Base-by-base conservation (phyloP, 2,888 invertebrate genomes). In the Phalera bucephala region DNA sequence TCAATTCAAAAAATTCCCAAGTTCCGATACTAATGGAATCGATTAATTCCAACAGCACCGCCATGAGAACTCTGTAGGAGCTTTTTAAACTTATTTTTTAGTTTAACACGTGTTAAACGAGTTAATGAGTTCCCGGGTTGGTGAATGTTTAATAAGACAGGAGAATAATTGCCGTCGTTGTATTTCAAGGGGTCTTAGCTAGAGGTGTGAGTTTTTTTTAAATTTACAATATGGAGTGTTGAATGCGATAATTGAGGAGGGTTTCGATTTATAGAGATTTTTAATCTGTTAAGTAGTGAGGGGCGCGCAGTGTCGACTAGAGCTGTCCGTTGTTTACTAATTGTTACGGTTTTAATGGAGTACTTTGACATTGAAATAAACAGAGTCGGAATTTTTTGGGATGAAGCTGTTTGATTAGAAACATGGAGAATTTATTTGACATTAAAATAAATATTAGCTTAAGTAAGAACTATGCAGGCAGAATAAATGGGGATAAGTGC, bases 31-130 rank as follows among this genome's bases (percentile, higher is more conserved):
- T 69, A 75, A 73, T 73, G 67, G 55, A 42, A 45, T 54, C 74
- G 65, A 75, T 75, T 73, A 69, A 74, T 75, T 62, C 64, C 44
- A 31, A 55, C 45, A 42, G 45, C 58, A 45, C 33, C 36, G 51
- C 48, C 61, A 59, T 73, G 71, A 67, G 74, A 74, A 73, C 56
- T 54, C 47, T 26, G 52, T 58, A 50, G 57, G 50, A 47, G 51
- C 40, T 47, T 47, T 47, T 29, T 28, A 33, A 33, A 19, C 27
- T 44, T 49, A 22, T 41, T 60, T 70, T 59, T 63, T 40, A 48
- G 43, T 50, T 61, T 48, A 64, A 78, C 82, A 82, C 72, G 78
- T 81, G 80, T 80, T 77, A 59, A 65, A 66, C 46, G 61, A 52
- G 50, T 55, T 81, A 79, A 80, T 77, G 80, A 75, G 72, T 51